These are phyloP conservation scores for Sthenelais limicola DNA, from an alignment of 2,888 invertebrate genomes.

Conservation along the genomic window DNA sequence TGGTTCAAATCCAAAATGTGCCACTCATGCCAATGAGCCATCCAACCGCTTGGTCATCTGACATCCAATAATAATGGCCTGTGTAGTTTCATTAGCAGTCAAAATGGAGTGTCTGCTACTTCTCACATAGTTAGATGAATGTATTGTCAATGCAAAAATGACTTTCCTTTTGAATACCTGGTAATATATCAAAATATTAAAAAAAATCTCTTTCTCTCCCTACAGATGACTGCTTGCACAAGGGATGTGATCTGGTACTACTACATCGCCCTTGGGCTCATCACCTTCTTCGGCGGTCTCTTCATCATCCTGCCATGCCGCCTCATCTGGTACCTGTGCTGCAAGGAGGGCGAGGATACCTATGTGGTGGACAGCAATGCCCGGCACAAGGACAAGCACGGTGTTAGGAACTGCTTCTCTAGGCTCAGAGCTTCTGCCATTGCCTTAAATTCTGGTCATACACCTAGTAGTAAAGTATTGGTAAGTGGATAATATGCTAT, in stretches of 20 bases:
- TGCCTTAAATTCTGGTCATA: conserved; percentile 41
- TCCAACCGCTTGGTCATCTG: too few species aligned
- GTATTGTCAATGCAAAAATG: too few species aligned
- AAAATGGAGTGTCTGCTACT: too few species aligned
- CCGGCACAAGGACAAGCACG: neutral
- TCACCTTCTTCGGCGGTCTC: conserved; percentile 49
- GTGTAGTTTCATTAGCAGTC: too few species aligned
- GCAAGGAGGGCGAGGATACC: neutral
- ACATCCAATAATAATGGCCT: too few species aligned
- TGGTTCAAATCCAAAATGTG: too few species aligned
- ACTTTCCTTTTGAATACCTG: too few species aligned
- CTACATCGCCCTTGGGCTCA: conserved; percentile 44
- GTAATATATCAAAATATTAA: too few species aligned
- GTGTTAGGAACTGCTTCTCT: conserved; percentile 11
- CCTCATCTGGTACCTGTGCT: conserved; percentile 43
- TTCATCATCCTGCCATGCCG: conserved; percentile 44
- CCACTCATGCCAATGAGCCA: too few species aligned
- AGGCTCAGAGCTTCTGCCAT: conserved; percentile 41
- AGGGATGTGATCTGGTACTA: conserved; percentile 43
- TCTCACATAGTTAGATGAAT: too few species aligned
- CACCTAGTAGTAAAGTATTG: conserved; percentile 43
- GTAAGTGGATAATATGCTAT: conserved; percentile 27
- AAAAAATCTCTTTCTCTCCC: neutral
- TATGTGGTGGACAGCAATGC: neutral
- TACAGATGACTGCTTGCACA: conserved; percentile 47